phyloP scores from a whole-genome alignment of 2,797 vertebrate species.

The Danio choprae region DNA sequence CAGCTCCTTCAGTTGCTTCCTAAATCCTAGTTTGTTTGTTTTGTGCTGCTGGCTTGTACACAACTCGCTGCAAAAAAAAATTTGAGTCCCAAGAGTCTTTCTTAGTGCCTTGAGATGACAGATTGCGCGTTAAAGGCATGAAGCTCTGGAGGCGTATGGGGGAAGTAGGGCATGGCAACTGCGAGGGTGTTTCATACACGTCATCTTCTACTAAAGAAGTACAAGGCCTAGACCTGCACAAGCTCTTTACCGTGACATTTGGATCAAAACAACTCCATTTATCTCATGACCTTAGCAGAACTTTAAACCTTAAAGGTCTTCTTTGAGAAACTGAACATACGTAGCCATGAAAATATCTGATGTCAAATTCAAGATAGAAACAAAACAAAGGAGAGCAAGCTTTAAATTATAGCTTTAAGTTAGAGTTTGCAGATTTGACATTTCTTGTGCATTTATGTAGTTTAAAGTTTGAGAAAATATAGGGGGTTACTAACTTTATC shows the following conservation, averaged over 20 bases:
- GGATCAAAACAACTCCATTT: conserved; percentile 26
- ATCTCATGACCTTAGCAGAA: conserved; percentile 36
- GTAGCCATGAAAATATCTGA: not conserved
- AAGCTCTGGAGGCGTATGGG: conserved; percentile 11
- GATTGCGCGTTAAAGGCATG: conserved; percentile 29
- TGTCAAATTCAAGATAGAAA: conserved; percentile 15
- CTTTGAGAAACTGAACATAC: conserved; percentile 47
- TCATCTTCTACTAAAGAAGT: conserved; percentile 17
- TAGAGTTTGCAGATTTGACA: not conserved
- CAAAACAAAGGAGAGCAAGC: not conserved
- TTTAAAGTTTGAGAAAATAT: too few species aligned
- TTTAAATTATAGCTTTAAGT: not conserved
- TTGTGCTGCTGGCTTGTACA: conserved; percentile 2
- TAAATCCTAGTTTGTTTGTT: conserved; percentile 18
- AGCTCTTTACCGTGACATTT: conserved; percentile 8
- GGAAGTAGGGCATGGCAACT: conserved; percentile 41
- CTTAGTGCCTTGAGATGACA: conserved; percentile 35
- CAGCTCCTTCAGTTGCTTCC: not conserved
- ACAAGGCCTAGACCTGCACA: conserved; percentile 3
- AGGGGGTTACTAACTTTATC: too few species aligned
- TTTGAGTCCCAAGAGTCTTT: conserved; percentile 9
- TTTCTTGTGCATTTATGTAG: not conserved
- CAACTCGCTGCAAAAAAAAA: conserved; percentile 5
- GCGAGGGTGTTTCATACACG: conserved; percentile 12
- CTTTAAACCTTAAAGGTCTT: conserved; percentile 14